These are phyloP conservation scores for Lophotis ruficrista DNA, from an alignment of 2,113 vertebrate genomes.

Conservation along the genomic window DNA sequence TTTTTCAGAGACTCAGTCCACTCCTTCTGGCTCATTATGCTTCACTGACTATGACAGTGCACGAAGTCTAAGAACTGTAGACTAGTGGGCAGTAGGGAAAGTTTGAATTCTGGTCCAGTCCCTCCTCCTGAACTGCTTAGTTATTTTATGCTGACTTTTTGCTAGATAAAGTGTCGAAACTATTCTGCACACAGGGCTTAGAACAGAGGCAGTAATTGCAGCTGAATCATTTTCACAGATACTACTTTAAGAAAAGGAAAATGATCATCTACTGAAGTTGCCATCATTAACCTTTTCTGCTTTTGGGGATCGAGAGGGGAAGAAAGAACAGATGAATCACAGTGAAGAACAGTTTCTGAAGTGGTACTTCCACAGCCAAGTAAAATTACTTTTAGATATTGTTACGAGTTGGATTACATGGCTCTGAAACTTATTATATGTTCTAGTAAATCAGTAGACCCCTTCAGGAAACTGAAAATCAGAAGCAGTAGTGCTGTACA, in stretches of 20 bases:
- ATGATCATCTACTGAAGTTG: not conserved
- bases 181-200: not conserved
- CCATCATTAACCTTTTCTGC: constrained; percentile 46
- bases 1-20: not conserved
- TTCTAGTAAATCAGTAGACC: not conserved
- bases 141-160: not conserved
- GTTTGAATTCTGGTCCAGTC: not conserved
- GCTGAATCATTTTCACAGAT: constrained; percentile 17
- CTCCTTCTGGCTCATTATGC: not conserved
- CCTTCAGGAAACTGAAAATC: not conserved
- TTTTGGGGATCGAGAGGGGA: not conserved
- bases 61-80: not conserved
- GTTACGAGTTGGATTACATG: not conserved
- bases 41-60: not conserved
- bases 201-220: constrained; percentile 29
- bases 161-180: not conserved
- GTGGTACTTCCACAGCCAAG: not conserved
- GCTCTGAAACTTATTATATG: not conserved
- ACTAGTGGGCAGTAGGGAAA: not conserved
- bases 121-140: not conserved
- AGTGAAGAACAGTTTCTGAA: constrained; percentile 13
- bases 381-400: constrained; percentile 10
- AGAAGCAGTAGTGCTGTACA: not conserved
- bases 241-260: not conserved
- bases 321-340: not conserved